Conservation (phyloP, 2,113 vertebrate genomes). For the Nasalis larvatus region DNA sequence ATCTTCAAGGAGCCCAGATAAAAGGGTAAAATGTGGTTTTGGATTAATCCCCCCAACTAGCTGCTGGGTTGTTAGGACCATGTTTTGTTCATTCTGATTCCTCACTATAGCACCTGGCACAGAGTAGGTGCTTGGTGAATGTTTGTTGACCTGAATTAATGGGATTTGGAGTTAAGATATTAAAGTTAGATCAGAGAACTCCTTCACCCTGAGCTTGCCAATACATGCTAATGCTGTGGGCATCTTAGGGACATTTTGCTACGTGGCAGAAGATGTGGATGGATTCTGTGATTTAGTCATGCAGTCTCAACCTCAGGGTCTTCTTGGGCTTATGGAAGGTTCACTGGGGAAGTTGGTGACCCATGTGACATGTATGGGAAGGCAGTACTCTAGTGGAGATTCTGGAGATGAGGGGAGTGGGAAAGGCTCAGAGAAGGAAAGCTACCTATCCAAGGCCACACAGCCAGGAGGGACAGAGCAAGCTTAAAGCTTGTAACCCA, state of each 20-base stretch:
- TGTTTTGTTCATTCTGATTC: not conserved
- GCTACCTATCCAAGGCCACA: not conserved
- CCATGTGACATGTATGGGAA: not conserved
- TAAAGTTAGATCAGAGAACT: not conserved
- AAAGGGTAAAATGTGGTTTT: not conserved
- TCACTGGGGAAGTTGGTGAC: not conserved
- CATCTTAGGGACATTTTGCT: not conserved
- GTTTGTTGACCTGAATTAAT: not conserved
- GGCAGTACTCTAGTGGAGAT: not conserved
- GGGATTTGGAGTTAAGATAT: not conserved
- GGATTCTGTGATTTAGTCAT: not conserved
- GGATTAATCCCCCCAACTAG: not conserved
- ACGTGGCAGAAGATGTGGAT: not conserved
- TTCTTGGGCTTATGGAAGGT: not conserved
- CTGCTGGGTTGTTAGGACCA: not conserved
- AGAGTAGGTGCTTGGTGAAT: not conserved
- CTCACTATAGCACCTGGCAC: not conserved
- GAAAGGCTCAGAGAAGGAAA: not conserved
- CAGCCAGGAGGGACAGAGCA: not conserved
- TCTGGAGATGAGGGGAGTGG: not conserved
- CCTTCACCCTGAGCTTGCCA: not conserved
- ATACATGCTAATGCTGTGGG: not conserved
- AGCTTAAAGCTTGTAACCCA: not conserved
- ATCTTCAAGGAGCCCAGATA: not conserved
- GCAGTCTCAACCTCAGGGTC: not conserved